Evolutionary conservation across 1,140 invertebrate genomes (phyloP), one percentile per base, ranked within the genome.

Genomic region (Lepidurus packardi): DNA sequence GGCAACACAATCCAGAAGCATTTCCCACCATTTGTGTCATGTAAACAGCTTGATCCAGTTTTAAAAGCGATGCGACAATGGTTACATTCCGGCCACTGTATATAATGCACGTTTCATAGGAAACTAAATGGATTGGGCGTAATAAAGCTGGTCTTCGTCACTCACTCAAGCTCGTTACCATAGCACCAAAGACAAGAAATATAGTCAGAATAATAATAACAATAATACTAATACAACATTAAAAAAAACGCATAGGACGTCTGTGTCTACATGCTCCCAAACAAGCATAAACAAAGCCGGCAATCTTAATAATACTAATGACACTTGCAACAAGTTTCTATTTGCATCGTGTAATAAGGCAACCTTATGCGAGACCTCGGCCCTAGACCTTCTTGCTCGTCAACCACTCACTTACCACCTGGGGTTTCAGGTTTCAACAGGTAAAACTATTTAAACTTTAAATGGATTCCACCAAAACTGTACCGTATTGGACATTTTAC

Each of bases 11-110:
- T 65, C 53, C 53, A 65, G 53, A 65, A 65, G 53, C 53, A 16
- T 65, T 65, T 65, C 53, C 53, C 53, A 65, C 53, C 53, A 9
- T 65, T 65, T 9, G 53, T 65, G 53, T 65, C 53, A 65, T 65
- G 53, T 65, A 65, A 65, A 65, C 21, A 65, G 53, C 16, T 65
- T 65, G 21, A 65, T 65, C 13, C 53, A 65, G 53, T 65, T 65
- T 65, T 65, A 21, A 65, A 65, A 65, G 53, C 16, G 53, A 65
- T 65, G 53, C 53, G 53, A 65, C 53, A 65, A 65, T 65, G 53
- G 53, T 34, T 34, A 34, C 3, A 21, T 47, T 47, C 53, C 13
- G 16, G 53, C 53, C 53, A 65, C 53, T 65, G 53, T 65, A 21
- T 65, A 65, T 21, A 65, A 65, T 21, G 21, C 13, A 65, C 53